Conservation (phyloP, 1,140 invertebrate species). For the Pantala flavescens region DNA sequence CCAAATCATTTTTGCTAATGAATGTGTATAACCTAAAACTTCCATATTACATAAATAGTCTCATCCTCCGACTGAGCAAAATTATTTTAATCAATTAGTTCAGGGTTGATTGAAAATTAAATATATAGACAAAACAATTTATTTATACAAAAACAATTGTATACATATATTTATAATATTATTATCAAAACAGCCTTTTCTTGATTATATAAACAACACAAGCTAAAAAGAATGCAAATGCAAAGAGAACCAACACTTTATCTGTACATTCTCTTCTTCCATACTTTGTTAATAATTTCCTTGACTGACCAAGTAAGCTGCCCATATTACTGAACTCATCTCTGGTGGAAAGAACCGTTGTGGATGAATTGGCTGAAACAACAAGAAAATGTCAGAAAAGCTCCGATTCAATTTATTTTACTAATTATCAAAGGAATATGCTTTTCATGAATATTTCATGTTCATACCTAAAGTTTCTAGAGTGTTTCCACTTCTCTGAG, state of each 20-base stretch:
- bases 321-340: slow-evolving; percentile 79
- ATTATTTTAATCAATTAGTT: too few species aligned
- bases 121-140: too few species aligned
- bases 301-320: slow-evolving; percentile 74
- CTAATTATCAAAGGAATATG: slow-evolving; percentile 30
- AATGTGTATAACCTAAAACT: too few species aligned
- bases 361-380: slow-evolving; percentile 40
- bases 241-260: slow-evolving; percentile 81
- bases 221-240: slow-evolving; percentile 83
- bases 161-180: too few species aligned
- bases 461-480: slow-evolving; percentile 70
- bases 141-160: too few species aligned
- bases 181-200: slow-evolving; percentile 63
- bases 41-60: too few species aligned
- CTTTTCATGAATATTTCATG: too few species aligned
- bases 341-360: slow-evolving; percentile 51
- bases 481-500: slow-evolving; percentile 73
- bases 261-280: slow-evolving; percentile 87
- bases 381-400: slow-evolving; percentile 21
- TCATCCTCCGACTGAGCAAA: too few species aligned
- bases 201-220: slow-evolving; percentile 86
- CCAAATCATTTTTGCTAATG: too few species aligned
- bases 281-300: slow-evolving; percentile 87
- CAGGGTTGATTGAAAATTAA: too few species aligned
- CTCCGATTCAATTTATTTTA: neutral